Evolutionary conservation across 2,888 invertebrate genomes (phyloP), one percentile per base, ranked within the genome.

Genomic region (Hydrotaea diabolus): DNA sequence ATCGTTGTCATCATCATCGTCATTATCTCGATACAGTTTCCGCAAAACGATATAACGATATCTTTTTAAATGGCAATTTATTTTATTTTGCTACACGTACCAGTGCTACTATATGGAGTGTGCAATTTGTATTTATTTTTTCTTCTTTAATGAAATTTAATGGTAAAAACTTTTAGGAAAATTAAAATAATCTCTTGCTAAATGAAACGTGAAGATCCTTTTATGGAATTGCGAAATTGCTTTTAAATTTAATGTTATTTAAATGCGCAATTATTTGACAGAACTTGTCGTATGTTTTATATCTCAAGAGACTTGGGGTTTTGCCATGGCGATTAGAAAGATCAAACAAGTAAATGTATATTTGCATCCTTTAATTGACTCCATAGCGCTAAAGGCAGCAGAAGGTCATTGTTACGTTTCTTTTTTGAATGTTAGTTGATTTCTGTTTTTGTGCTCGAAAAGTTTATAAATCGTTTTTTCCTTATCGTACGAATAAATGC

Each of bases 1-100:
- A 26, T 43, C 31, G 57, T 55, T 62, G n/a, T 74, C 57, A 66
- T 71, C 39, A 46, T 71, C 49, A 13, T 21, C 31, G 43, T 71
- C 43, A 13, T 21, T 21, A 4, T 31, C 1, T 57, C 57, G 57
- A n/a, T n/a, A n/a, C 43, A 23, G 3, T 15, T 59, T 26, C 23
- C 13, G 23, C 59, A 59, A 23, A 26, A 15, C 11, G 59, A 59
- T 26, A 19, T 26, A 15, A 26, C 9, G 59, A 59, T 59, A 23
- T 59, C 26, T 59, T 26, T 59, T 59, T 26, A 59, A 59, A 59
- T 23, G 26, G 26, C 26, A 59, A 59, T 59, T 59, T 59, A 8
- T 59, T 26, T 23, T 23, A 59, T 57, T 59, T 59, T 21, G 23
- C 15, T 26, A 59, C 13, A 1, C 15, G 13, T n/a, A n/a, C 2